A percentile compares a stretch with the other conserved stretches of the same genome.
Evolutionary conservation across 1,140 invertebrate species (phyloP).

Genomic region (Coenobita brevimanus): DNA sequence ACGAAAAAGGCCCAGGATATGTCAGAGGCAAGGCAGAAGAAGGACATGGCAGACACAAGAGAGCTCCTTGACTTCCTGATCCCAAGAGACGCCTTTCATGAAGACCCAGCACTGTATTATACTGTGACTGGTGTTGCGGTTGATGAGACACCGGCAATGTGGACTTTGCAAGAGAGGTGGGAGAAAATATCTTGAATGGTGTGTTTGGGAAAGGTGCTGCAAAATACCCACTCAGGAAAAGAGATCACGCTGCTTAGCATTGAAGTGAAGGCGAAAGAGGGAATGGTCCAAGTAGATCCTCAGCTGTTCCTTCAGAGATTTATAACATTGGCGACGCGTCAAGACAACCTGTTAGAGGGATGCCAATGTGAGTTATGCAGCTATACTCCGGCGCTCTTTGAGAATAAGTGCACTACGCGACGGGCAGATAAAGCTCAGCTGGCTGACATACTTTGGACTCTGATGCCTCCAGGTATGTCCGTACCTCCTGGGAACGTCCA

Average conservation of each 20-base stretch:
- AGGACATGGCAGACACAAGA: too few species aligned
- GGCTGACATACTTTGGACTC: background rate
- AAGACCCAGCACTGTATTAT: background rate
- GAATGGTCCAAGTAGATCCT: background rate
- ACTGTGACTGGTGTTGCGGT: background rate
- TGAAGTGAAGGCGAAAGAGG: background rate
- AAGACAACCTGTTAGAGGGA: background rate
- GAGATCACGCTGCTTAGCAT: background rate
- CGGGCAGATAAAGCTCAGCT: background rate
- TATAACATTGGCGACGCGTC: background rate
- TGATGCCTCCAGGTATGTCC: background rate
- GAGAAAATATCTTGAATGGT: background rate
- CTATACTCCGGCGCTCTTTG: background rate
- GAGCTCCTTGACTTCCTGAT: too few species aligned
- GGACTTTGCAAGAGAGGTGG: background rate
- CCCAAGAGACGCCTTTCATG: background rate
- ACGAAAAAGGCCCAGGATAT: background rate
- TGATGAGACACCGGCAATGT: background rate
- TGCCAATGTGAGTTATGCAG: conserved; percentile 1
- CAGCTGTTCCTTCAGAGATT: conserved; percentile 5
- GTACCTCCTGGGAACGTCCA: background rate
- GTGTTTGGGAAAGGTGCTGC: background rate
- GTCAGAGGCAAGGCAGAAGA: background rate
- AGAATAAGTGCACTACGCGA: background rate
- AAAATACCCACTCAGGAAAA: background rate